Base-by-base conservation (phyloP, 2,888 invertebrate species). In the Leptinotarsa haldemani region DNA sequence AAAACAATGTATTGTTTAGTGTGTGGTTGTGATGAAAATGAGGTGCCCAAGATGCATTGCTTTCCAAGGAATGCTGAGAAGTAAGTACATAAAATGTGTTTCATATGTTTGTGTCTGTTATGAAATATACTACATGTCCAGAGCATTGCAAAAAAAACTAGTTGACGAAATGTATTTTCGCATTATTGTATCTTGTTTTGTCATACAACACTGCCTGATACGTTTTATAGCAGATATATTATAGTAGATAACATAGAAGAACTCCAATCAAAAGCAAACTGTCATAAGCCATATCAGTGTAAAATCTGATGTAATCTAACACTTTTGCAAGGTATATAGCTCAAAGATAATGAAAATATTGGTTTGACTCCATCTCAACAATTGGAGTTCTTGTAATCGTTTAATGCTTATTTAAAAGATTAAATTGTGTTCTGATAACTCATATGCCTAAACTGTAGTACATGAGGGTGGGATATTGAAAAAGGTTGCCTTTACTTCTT, bases 401-500 rank as follows among this genome's bases (percentile, higher is more conserved):
- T 48, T 13, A 48, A 48, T 48, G 48, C 48, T 48, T 48, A 48
- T 48, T 48, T 65, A n/a, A 40, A 40, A 65, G 46, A 65, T 65
- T 65, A 65, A 65, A 40, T 15, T 20, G 65, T 65, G 40, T 65
- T 65, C 65, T 65, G 65, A 65, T 18, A 63, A 65, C 25, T 40
- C 65, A 65, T 30, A 46, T 46, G 46, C 47, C 65, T 65, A 20
- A 65, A 65, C 65, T 65, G 65, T 65, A 65, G 30, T 65, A 46
- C 65, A 65, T 65, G 46, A 65, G 65, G 65, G 65, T 65, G 65
- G 65, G 65, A 65, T 65, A 65, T 65, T 65, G 65, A 65, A 20
- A 65, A 65, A 65, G 65, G 65, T 65, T 65, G 40, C 46, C 65
- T 65, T 65, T 65, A 63, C 63, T 63, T 63, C 63, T 63, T 63